Evolutionary conservation across 92 coral and sea anemone genomes (phyloP).

Genomic region (Muricea muricata): DNA sequence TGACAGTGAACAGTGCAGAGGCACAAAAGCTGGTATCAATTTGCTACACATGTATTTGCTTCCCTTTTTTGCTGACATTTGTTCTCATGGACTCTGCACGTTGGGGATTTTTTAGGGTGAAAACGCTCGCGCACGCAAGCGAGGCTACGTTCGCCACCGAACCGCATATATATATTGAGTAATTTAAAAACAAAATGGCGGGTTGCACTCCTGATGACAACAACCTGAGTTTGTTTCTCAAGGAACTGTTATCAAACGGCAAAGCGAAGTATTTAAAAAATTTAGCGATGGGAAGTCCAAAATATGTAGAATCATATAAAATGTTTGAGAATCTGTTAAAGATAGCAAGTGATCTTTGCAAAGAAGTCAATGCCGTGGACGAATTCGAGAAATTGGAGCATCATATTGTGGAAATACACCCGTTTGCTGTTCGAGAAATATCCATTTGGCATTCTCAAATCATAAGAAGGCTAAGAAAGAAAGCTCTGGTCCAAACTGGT

Average conservation of each 20-base stretch:
- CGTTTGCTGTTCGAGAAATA: slow-evolving; percentile 20
- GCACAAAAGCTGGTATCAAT: too few relatives aligned
- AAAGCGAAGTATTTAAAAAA: slow-evolving; percentile 4
- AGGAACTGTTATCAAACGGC: background rate
- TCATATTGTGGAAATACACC: slow-evolving; percentile 28
- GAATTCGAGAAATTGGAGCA: slow-evolving; percentile 27
- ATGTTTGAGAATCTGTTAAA: slow-evolving; percentile 29
- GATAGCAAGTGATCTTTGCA: slow-evolving; percentile 31
- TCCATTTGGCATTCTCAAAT: slow-evolving; percentile 25
- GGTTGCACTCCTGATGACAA: background rate
- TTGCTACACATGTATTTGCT: too few relatives aligned
- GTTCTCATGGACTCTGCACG: too few relatives aligned
- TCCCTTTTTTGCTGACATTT: too few relatives aligned
- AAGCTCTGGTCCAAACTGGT: slow-evolving; percentile 30
- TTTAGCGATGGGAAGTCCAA: slow-evolving; percentile 3
- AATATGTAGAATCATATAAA: slow-evolving; percentile 3
- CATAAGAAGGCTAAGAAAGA: slow-evolving; percentile 21
- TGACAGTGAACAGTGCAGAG: too few relatives aligned
- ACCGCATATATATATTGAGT: too few relatives aligned
- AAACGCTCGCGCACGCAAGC: slow-evolving; percentile 17
- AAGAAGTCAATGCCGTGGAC: slow-evolving; percentile 24
- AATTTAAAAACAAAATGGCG: slow-evolving; percentile 18
- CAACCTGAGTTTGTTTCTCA: background rate
- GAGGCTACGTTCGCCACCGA: background rate
- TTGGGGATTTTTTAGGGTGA: slow-evolving; percentile 22